Evolutionary conservation across 2,797 vertebrate species (phyloP).

Genomic region (Sciaenops ocellatus): DNA sequence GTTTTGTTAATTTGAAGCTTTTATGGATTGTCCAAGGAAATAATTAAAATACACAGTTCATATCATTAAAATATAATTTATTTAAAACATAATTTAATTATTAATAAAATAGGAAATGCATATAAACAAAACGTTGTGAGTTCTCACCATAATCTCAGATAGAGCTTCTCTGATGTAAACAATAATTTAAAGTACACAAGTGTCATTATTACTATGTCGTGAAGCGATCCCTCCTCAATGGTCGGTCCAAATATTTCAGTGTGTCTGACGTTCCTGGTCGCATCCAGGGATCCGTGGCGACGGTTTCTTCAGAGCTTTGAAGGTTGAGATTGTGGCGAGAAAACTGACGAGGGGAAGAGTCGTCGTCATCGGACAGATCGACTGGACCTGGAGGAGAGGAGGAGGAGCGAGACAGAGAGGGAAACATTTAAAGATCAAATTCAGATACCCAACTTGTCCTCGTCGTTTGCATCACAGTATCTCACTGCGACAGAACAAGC

Average conservation of each 20-base stretch:
- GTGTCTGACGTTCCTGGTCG: slow-evolving; percentile 86
- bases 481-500: neutral
- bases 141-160: neutral
- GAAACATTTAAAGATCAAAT: neutral
- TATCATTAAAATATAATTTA: slow-evolving; percentile 64
- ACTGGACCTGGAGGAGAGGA: slow-evolving; percentile 35
- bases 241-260: slow-evolving; percentile 73
- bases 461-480: neutral
- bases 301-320: slow-evolving; percentile 74
- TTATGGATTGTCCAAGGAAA: neutral
- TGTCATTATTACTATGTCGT: slow-evolving; percentile 4
- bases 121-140: neutral
- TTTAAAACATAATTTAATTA: slow-evolving; percentile 55
- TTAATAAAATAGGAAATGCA: slow-evolving; percentile 36
- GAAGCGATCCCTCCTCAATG: slow-evolving; percentile 57
- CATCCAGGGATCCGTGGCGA: slow-evolving; percentile 87
- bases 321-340: slow-evolving; percentile 29
- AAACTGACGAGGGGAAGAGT: slow-evolving; percentile 65
- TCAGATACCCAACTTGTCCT: neutral
- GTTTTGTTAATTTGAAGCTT: neutral
- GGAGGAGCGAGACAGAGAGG: neutral
- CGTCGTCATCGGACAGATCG: slow-evolving; percentile 64
- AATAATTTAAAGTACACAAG: neutral
- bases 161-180: slow-evolving; percentile 9
- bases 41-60: neutral